Percentiles rank a stretch among this genome's conserved stretches.
These are phyloP conservation scores for Lycocerus yunnanus DNA, from an alignment of 2,888 invertebrate species.

Conservation along the genomic window DNA sequence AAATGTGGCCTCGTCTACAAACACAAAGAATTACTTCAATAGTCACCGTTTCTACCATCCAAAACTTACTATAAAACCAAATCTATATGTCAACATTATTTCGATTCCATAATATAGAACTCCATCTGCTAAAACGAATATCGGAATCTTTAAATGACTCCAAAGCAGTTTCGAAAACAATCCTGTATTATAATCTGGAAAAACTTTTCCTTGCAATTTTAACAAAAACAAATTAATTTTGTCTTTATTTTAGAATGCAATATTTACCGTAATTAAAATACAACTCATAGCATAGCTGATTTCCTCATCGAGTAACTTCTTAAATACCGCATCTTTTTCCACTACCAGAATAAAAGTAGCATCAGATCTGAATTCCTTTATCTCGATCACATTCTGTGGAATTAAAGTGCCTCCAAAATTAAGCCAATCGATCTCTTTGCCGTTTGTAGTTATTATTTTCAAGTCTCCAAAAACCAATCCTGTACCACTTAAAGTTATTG, in stretches of 20 bases:
- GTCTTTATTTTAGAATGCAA: too few relatives aligned
- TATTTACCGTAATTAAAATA: slow-evolving; percentile 77
- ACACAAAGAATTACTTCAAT: neutral
- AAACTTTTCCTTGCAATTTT: slow-evolving; percentile 81
- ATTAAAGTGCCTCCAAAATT: too few relatives aligned
- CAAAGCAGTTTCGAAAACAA: slow-evolving; percentile 75
- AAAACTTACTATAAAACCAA: slow-evolving; percentile 72
- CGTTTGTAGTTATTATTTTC: too few relatives aligned
- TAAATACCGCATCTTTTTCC: too few relatives aligned
- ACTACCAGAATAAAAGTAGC: slow-evolving; percentile 80
- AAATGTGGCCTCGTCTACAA: slow-evolving; percentile 64
- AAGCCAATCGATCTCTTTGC: too few relatives aligned
- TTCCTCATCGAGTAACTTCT: too few relatives aligned
- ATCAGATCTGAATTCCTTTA: slow-evolving; percentile 66
- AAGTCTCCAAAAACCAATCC: too few relatives aligned
- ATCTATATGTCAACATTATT: slow-evolving; percentile 87
- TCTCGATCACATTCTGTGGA: slow-evolving; percentile 64
- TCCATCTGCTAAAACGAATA: slow-evolving; percentile 84
- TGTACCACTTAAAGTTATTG: too few relatives aligned
- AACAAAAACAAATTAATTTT: neutral
- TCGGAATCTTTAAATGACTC: slow-evolving; percentile 68
- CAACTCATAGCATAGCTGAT: slow-evolving; percentile 68
- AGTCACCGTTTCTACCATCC: neutral
- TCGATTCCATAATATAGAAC: slow-evolving; percentile 93
- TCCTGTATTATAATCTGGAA: slow-evolving; percentile 87